These are phyloP conservation scores for Pyrocephalus nanus DNA, from an alignment of 2,797 vertebrate species.

Conservation along the genomic window DNA sequence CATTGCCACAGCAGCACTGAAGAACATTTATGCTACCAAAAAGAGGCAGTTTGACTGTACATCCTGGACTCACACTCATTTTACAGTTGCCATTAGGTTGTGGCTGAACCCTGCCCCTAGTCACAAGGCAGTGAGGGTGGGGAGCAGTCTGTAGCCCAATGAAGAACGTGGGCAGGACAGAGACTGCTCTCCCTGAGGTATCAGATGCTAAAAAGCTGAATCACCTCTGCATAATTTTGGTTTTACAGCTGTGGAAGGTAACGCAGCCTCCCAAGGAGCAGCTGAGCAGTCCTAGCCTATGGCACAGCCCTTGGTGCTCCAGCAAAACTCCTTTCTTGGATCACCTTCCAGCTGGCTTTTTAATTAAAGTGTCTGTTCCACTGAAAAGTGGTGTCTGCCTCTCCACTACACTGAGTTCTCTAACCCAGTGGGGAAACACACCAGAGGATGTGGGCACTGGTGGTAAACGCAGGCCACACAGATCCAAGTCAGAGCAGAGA, in stretches of 20 bases:
- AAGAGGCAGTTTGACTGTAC: neutral
- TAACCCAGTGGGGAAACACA: neutral
- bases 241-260: neutral
- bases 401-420: neutral
- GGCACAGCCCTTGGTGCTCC: neutral
- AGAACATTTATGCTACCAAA: neutral
- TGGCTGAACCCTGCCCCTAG: neutral
- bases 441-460: neutral
- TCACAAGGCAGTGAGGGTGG: neutral
- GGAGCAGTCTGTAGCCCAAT: neutral
- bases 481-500: neutral
- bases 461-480: neutral
- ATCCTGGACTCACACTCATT: neutral
- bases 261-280: neutral
- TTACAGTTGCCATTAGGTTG: neutral
- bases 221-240: neutral
- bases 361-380: neutral
- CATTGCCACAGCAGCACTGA: neutral
- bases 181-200: neutral
- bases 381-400: neutral
- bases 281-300: neutral
- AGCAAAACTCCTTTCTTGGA: neutral
- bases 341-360: neutral
- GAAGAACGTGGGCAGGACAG: accelerated
- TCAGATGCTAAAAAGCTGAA: neutral